Percentiles rank a stretch among this genome's conserved stretches.
phyloP scores from a whole-genome alignment of 2,888 invertebrate species.

The Scaptomyza parva region DNA sequence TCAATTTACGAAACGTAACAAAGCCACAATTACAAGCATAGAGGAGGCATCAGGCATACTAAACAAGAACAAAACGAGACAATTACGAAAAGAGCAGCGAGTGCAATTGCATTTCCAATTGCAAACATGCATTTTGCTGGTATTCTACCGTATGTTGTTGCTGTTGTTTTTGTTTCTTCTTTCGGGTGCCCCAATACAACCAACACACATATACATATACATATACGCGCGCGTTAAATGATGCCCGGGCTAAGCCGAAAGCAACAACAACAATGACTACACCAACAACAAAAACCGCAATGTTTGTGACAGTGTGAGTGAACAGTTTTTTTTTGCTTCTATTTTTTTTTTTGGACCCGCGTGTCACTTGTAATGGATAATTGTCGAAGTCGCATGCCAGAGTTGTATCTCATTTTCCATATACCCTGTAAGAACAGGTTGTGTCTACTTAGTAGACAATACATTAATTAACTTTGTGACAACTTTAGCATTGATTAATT shows the following conservation, averaged over 20 bases:
- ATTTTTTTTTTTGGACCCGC: conserved; percentile 47
- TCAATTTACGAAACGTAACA: conserved; percentile 80
- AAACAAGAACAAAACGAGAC: conserved; percentile 76
- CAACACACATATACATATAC: too few species aligned
- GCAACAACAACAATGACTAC: conserved; percentile 16
- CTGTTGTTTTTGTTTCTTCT: neutral
- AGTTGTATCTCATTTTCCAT: conserved; percentile 54
- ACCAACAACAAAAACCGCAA: conserved; percentile 38
- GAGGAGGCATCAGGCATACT: conserved; percentile 22
- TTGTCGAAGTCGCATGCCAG: conserved; percentile 75
- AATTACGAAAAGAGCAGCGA: conserved; percentile 78
- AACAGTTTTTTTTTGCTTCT: conserved; percentile 16
- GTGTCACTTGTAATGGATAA: conserved; percentile 79
- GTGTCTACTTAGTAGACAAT: too few species aligned
- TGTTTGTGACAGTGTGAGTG: conserved; percentile 40
- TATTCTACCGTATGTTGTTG: conserved; percentile 11
- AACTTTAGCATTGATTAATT: too few species aligned
- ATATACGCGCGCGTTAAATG: conserved; percentile 71
- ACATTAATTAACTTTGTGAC: too few species aligned
- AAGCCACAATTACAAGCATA: conserved; percentile 74
- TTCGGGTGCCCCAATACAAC: conserved; percentile 26
- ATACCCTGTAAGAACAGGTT: conserved; percentile 34
- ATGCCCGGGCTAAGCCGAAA: conserved; percentile 39
- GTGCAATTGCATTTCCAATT: conserved; percentile 74
- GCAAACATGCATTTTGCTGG: conserved; percentile 39